Percentiles rank a stretch among this genome's conserved stretches.
Conservation (phyloP, 2,113 vertebrate species). For the Sinocyclocheilus maitianheensis region DNA sequence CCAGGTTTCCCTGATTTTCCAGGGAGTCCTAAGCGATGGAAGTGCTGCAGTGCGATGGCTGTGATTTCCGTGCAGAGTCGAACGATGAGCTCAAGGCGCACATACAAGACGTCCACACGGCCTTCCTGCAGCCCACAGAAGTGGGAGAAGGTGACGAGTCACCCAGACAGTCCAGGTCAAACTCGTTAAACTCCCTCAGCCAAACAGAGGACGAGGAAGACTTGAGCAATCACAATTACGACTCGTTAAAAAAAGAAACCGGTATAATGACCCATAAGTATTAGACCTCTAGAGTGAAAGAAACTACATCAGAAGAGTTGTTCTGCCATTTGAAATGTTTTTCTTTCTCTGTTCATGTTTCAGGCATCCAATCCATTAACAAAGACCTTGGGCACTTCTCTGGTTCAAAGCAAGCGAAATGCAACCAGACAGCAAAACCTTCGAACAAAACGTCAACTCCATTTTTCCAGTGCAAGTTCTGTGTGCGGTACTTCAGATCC, state of each 20-base stretch:
- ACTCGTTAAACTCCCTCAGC: constrained; percentile 80
- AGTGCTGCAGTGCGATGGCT: constrained; percentile 97
- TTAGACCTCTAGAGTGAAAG: constrained; percentile 2
- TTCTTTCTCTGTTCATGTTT: constrained; percentile 69
- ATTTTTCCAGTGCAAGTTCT: constrained; percentile 99
- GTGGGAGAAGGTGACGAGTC: constrained; percentile 86
- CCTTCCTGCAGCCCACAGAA: constrained; percentile 93
- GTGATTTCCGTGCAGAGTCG: constrained; percentile 95
- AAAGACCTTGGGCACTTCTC: constrained; percentile 82
- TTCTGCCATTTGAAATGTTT: too few relatives aligned
- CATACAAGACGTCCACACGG: constrained; percentile 97
- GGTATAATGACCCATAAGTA: constrained; percentile 68
- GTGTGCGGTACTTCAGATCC: constrained; percentile 96
- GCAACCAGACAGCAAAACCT: constrained; percentile 82
- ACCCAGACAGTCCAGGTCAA: constrained; percentile 73
- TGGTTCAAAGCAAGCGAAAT: constrained; percentile 81
- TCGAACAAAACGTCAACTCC: constrained; percentile 82
- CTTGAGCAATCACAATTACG: constrained; percentile 86
- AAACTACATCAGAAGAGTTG: not conserved
- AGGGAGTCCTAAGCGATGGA: constrained; percentile 86
- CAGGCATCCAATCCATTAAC: constrained; percentile 85
- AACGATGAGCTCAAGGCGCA: constrained; percentile 95
- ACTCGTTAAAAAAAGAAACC: constrained; percentile 82
- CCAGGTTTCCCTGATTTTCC: constrained; percentile 92
- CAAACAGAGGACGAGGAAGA: constrained; percentile 88